Conservation (phyloP, 2,888 invertebrate genomes). For the Hyles lineata region DNA sequence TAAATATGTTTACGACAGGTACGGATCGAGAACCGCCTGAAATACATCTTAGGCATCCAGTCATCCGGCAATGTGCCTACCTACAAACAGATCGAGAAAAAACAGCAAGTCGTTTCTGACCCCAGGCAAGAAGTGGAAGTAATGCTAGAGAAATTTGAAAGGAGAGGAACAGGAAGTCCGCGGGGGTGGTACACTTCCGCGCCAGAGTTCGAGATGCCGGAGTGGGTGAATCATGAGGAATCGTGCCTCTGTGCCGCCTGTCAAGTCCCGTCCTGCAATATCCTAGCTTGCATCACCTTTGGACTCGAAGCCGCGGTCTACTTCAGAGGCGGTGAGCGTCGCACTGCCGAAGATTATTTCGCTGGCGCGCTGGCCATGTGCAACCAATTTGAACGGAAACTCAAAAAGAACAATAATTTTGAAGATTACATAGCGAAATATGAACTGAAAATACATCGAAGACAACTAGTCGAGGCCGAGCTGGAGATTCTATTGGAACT, state of each 20-base stretch:
- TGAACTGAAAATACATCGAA: constrained; percentile 39
- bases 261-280: constrained; percentile 45
- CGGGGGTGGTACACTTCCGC: constrained; percentile 55
- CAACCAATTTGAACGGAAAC: constrained; percentile 47
- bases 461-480: constrained; percentile 50
- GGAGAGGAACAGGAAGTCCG: constrained; percentile 54
- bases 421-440: constrained; percentile 54
- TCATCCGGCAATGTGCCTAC: constrained; percentile 47
- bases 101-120: constrained; percentile 40
- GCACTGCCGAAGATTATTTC: constrained; percentile 68
- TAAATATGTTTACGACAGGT: constrained; percentile 48
- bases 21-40: constrained; percentile 67
- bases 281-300: constrained; percentile 52
- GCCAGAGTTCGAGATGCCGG: constrained; percentile 56
- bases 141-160: constrained; percentile 58
- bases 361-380: constrained; percentile 57
- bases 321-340: constrained; percentile 60
- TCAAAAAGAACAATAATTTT: constrained; percentile 46
- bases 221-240: constrained; percentile 55
- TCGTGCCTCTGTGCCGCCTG: constrained; percentile 65
- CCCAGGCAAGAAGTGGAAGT: constrained; percentile 64
- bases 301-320: constrained; percentile 65
- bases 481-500: constrained; percentile 63
- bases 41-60: constrained; percentile 64
- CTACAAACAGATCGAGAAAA: constrained; percentile 34